Evolutionary conservation across 2,113 vertebrate genomes (phyloP).

Genomic region (Mionectes macconnelli): DNA sequence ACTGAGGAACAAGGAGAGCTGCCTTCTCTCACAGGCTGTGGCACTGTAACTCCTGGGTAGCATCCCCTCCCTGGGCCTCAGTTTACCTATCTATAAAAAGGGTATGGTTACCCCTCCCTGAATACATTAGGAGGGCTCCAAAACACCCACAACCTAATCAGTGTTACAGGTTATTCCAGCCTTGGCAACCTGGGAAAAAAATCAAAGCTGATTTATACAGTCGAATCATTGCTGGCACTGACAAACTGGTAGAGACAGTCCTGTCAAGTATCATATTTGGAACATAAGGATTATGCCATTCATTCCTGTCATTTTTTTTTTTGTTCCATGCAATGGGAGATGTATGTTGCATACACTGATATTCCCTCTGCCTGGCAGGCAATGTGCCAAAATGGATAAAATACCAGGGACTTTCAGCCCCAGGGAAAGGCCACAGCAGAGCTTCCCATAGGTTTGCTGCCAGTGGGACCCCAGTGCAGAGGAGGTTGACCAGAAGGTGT

Average conservation of each 20-base stretch:
- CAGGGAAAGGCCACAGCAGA: background rate
- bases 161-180: constrained; percentile 37
- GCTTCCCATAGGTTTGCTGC: background rate
- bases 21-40: background rate
- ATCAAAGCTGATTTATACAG: constrained; percentile 28
- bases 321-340: background rate
- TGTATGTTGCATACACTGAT: background rate
- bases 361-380: background rate
- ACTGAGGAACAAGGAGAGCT: background rate
- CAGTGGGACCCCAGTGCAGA: background rate
- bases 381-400: background rate
- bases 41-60: background rate
- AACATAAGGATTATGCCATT: background rate
- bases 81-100: constrained; percentile 2
- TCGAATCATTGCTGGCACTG: background rate
- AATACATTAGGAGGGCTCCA: background rate
- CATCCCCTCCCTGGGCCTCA: background rate
- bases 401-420: background rate
- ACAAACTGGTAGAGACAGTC: background rate
- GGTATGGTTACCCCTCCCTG: background rate
- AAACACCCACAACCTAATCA: background rate
- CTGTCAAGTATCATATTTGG: background rate
- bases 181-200: constrained; percentile 8
- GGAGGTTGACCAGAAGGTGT: fast-evolving
- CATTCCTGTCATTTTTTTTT: background rate